phyloP scores from a whole-genome alignment of 2,888 invertebrate genomes.

The Synergus japonicus region DNA sequence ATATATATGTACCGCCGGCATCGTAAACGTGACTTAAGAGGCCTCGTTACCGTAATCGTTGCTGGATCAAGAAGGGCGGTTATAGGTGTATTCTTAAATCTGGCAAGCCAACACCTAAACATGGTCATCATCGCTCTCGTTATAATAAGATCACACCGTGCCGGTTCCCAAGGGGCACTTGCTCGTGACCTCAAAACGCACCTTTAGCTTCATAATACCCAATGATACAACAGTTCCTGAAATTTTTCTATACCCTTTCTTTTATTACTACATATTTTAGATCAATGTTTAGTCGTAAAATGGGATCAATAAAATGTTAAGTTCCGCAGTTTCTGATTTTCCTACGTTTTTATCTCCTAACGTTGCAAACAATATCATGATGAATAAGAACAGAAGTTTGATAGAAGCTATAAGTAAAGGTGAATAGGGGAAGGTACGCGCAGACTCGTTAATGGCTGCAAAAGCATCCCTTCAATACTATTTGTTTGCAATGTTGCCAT shows the following conservation, averaged over 20 bases:
- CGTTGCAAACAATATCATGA: too few relatives aligned
- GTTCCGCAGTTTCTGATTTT: too few relatives aligned
- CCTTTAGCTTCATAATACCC: not conserved
- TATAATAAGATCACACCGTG: constrained; percentile 71
- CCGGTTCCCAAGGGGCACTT: constrained; percentile 53
- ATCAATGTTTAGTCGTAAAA: not conserved
- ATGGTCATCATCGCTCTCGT: constrained; percentile 72
- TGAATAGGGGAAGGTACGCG: constrained; percentile 56
- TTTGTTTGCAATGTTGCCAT: constrained; percentile 64
- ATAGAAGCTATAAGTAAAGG: not conserved
- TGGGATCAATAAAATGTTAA: too few relatives aligned
- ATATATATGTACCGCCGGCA: constrained; percentile 46
- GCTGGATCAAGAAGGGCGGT: constrained; percentile 49
- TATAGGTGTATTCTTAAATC: constrained; percentile 70
- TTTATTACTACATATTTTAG: not conserved
- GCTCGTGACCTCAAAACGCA: constrained; percentile 51
- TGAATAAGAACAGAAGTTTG: not conserved
- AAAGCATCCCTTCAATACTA: constrained; percentile 59
- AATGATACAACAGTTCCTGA: constrained; percentile 16
- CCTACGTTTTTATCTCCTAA: too few relatives aligned
- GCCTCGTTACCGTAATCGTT: constrained; percentile 73
- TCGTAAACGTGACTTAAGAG: constrained; percentile 71
- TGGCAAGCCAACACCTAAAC: constrained; percentile 74
- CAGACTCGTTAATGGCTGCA: constrained; percentile 66
- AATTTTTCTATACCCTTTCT: not conserved